Evolutionary conservation across 1,140 invertebrate species (phyloP), one percentile per base, ranked within the genome.

Genomic region (Phenacoccus solenopsis): DNA sequence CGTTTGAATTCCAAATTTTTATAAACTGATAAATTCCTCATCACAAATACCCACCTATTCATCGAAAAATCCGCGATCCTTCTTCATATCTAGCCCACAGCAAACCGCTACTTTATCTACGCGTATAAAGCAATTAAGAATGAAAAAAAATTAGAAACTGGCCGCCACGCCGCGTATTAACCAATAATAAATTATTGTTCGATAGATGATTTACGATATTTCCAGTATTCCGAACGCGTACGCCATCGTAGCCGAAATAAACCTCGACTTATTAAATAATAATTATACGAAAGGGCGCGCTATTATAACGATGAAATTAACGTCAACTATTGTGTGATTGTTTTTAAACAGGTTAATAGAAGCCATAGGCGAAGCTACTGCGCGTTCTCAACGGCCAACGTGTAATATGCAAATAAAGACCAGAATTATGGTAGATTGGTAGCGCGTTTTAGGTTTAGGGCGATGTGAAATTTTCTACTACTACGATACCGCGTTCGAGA

Each of bases 261-360:
- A 32, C 30, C 30, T 32, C 5, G 20, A 49, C 38, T 49, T 49
- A 49, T 49, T 49, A 49, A 49, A 49, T 49, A 49, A 49, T 49
- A 49, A 49, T 49, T 49, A 49, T 49, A n/a, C 38, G 13, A 9
- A 10, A 49, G 16, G n/a, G 12, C 38, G 38, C 38, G 38, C 20
- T 49, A 49, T 49, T 49, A 49, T 49, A 49, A 49, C 38, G 38
- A 49, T 49, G 20, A 49, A 49, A 49, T 49, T 49, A 49, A 49
- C 38, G 38, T 49, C 38, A 49, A 49, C 38, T 49, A 49, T 49
- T 49, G 38, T 49, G 38, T 49, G 38, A 49, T 49, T 49, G 38
- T 49, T 49, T n/a, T 49, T 49, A 49, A 49, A 49, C 38, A 49
- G 38, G 38, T 49, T 49, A 49, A 49, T 16, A 49, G 38, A 49